phyloP scores from a whole-genome alignment of 2,888 invertebrate species.

The Boloria euphrosyne region DNA sequence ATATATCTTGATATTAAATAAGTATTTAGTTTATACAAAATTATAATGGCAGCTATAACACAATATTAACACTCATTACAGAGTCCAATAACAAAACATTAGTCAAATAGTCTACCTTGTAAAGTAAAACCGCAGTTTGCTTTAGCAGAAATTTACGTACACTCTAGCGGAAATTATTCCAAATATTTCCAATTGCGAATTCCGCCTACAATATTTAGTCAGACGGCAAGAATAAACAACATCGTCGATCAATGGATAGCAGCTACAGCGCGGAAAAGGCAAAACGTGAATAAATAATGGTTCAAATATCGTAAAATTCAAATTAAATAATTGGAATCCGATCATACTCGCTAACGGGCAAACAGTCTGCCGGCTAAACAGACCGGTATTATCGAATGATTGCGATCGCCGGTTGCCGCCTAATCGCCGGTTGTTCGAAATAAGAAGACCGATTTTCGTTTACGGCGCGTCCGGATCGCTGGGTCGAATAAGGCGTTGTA shows the following conservation, averaged over 20 bases:
- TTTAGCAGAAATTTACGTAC: no score
- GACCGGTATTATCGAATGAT: conserved; percentile 40
- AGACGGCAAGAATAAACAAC: conserved; percentile 21
- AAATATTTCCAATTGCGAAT: conserved; percentile 5
- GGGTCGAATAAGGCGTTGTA: conserved; percentile 47
- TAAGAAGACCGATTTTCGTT: conserved; percentile 48
- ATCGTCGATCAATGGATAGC: conserved; percentile 19
- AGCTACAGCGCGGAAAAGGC: conserved; percentile 18
- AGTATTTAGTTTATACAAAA: no score
- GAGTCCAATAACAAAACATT: no score
- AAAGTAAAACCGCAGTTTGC: no score
- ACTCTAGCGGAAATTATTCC: not conserved
- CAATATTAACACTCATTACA: no score
- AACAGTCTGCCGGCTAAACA: conserved; percentile 35
- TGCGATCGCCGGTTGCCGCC: conserved; percentile 32
- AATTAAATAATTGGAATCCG: conserved; percentile 34
- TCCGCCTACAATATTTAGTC: conserved; percentile 21
- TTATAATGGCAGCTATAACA: no score
- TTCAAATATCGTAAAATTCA: conserved; percentile 16
- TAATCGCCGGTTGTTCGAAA: conserved; percentile 56
- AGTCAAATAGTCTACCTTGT: no score
- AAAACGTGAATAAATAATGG: conserved; percentile 23
- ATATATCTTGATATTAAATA: no score
- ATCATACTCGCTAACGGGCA: conserved; percentile 35
- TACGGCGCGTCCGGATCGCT: conserved; percentile 53